Base-by-base conservation (phyloP, 2,797 vertebrate species). In the Hippoglossus hippoglossus region DNA sequence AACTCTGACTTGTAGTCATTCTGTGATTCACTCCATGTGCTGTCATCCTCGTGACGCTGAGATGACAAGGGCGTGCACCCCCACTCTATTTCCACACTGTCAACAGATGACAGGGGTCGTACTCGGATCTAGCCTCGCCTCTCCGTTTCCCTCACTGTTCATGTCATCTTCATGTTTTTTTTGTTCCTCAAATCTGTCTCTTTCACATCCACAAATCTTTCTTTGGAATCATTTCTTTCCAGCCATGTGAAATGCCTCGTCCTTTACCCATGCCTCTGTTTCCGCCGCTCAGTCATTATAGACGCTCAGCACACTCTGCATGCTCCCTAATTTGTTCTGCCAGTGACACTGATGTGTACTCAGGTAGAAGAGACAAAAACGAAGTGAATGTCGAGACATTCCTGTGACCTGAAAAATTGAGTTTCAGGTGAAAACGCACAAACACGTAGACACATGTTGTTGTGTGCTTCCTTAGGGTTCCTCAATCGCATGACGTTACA, bases 371-470 rank as follows among this genome's bases (percentile, higher is more conserved):
- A 82, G 68, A 76, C 74, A 90, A 22, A 22, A 85, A 79, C 70
- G 86, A 84, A 85, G 76, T 62, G 81, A 83, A 83, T 87, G 73
- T 81, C 71, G 73, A 81, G 78, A 26, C 46, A 79, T 70, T 78
- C 71, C 63, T 78, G 68, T 80, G 77, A 88, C 67, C 80, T 73
- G 61, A 69, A 80, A 72, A 77, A 69, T 31, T 67, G 54, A 59
- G 49, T 54, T 57, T 61, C 54, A 50, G 61, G 21, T 58, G 1
- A 59, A 61, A 71, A 67, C 24, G 63, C 24, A 53, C 41, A 63
- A 53, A 52, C 53, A 73, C 21, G 19, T 8, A 25, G 15, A 53
- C 22, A 63, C 26, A 41, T 36, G 1, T 53, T 65, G 5, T 34
- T 26, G 36, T 53, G 81, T 1, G 28, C 26, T 54, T 51, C 31